Base-by-base conservation (phyloP, 2,888 invertebrate species). In the Caenorhabditis angaria region DNA sequence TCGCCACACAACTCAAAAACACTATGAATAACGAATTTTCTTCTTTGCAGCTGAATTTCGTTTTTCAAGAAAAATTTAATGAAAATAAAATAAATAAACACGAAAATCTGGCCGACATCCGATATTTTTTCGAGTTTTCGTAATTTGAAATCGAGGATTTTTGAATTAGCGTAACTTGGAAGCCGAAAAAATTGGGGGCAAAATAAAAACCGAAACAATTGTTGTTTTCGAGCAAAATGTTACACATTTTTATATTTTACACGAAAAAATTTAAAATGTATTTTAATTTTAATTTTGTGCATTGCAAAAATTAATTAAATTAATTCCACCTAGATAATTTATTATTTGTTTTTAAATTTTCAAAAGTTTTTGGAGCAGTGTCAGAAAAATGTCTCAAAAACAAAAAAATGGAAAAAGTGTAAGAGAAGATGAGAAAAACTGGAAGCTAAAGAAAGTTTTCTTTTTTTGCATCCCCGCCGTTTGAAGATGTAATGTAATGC, bases 301-400 rank as follows among this genome's bases (percentile, higher is more conserved):
- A 35, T 10, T 35, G 35, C 8, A 35, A 10, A 35, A 35, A 35
- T 35, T 35, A 10, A 14, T 35, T 35, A 14, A 35, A 35, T 35
- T 35, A 10, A 35, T 6, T 35, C 35, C 6, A 35, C 35, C 35
- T 22, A 5, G 14, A 48, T n/a, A 48, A 48, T n/a, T n/a, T 48
- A 20, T 10, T 48, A 48, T n/a, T 22, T 20, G 24, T 10, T 14
- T 35, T 35, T 35, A 35, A 35, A 35, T 10, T 35, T 14, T 14
- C 35, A 35, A 35, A 35, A 35, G 6, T 10, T 35, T 35, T 28
- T 53, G 32, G 54, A 60, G 55, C 48, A 48, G 55, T 14, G 22
- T 54, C 20, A 20, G 59, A 35, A 50, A 56, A 66, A 55, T 24
- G 4, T 14, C 61, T 28, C 61, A 61, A 55, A n/a, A n/a, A 29